phyloP scores from a whole-genome alignment of 2,113 vertebrate species.

The Coturnix japonica region DNA sequence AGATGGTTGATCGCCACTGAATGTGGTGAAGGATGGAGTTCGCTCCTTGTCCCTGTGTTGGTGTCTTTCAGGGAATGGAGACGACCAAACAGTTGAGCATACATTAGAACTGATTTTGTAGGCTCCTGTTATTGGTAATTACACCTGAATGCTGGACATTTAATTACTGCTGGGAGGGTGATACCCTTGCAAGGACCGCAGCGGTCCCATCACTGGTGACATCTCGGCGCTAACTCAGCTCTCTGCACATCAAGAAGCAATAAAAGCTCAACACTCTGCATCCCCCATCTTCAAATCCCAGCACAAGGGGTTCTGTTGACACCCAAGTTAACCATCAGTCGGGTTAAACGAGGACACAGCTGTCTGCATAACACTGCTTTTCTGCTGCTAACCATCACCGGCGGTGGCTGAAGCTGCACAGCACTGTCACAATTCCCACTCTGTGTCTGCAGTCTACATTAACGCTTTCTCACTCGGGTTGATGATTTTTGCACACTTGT shows the following conservation, averaged over 20 bases:
- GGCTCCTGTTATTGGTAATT: slow-evolving; percentile 19
- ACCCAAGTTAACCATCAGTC: background rate
- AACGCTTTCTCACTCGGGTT: background rate
- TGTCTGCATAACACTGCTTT: background rate
- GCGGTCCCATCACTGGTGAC: background rate
- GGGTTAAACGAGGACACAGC: slow-evolving; percentile 46
- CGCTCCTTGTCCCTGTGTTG: background rate
- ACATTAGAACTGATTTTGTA: background rate
- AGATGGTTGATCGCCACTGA: background rate
- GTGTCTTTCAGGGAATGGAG: background rate
- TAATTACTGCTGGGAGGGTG: slow-evolving; percentile 18
- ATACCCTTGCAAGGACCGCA: slow-evolving; percentile 47
- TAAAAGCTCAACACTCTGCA: background rate
- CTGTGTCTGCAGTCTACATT: background rate
- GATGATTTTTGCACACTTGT: background rate
- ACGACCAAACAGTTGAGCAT: background rate
- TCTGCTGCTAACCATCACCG: background rate
- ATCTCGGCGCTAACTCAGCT: background rate
- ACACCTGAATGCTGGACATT: slow-evolving; percentile 7
- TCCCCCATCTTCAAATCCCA: background rate
- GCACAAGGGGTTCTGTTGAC: background rate
- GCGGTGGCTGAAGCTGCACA: rapidly evolving
- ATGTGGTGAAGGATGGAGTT: background rate
- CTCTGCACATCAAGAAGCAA: background rate
- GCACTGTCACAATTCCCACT: background rate